phyloP scores from a whole-genome alignment of 1,140 invertebrate genomes.

The Apis laboriosa region DNA sequence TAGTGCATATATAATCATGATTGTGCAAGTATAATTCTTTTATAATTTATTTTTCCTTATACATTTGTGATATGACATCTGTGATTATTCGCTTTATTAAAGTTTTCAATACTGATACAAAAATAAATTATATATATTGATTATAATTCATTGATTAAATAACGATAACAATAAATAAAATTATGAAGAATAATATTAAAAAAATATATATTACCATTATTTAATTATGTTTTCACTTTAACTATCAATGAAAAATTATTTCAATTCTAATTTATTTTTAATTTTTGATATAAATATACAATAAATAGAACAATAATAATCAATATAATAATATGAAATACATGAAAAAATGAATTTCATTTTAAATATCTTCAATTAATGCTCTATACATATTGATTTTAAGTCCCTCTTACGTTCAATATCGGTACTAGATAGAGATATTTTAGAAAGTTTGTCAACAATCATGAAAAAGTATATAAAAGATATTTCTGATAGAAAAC shows the following conservation, averaged over 20 bases:
- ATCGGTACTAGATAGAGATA: conserved; percentile 22
- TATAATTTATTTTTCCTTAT: neutral
- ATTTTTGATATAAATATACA: neutral
- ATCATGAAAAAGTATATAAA: conserved; percentile 12
- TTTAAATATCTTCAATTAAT: conserved; percentile 30
- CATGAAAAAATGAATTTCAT: neutral
- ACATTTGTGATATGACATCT: neutral
- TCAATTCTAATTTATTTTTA: neutral
- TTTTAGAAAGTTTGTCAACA: neutral
- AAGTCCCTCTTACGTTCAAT: conserved; percentile 27
- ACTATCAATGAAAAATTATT: neutral
- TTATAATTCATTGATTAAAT: neutral
- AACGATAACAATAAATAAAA: neutral
- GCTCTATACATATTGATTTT: conserved; percentile 14
- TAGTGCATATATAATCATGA: conserved; percentile 9
- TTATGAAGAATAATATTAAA: neutral
- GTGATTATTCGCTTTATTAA: neutral
- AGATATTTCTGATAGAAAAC: neutral
- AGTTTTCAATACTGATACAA: neutral
- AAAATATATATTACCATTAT: neutral
- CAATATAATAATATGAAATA: neutral
- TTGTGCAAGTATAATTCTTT: conserved; percentile 39
- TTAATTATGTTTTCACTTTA: neutral
- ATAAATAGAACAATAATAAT: neutral
- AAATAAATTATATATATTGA: neutral